Conservation (phyloP, 2,113 vertebrate species). For the Martes martes region DNA sequence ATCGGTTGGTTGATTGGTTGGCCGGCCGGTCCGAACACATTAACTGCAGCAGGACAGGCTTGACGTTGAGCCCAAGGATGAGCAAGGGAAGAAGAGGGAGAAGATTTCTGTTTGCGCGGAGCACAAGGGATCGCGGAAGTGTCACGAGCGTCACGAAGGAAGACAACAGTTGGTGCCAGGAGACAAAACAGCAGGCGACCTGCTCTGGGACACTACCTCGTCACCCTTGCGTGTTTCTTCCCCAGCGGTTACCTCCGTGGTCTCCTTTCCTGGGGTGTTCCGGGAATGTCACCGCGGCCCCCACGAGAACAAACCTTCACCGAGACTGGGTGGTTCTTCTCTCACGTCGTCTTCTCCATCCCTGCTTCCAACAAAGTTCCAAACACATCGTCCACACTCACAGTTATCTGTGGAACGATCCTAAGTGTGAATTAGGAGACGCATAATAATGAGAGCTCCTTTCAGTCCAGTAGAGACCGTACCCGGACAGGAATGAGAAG, state of each 20-base stretch:
- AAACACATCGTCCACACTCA: not conserved
- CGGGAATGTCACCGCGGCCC: accelerated
- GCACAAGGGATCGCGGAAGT: not conserved
- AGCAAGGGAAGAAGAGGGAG: accelerated
- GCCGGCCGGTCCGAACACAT: accelerated
- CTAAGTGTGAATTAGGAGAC: not conserved
- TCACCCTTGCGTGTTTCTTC: not conserved
- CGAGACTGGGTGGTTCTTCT: no score
- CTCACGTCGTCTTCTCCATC: no score
- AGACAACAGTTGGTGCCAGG: no score
- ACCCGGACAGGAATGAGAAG: no score
- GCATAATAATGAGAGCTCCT: not conserved
- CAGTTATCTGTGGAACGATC: accelerated
- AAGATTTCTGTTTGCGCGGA: accelerated
- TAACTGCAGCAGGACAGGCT: accelerated
- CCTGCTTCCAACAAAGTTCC: not conserved
- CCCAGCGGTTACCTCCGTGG: accelerated
- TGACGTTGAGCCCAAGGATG: not conserved
- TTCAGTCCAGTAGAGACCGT: not conserved
- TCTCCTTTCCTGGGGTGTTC: not conserved
- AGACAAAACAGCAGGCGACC: not conserved
- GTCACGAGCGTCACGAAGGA: accelerated
- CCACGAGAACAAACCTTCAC: not conserved
- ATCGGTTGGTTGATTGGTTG: accelerated
- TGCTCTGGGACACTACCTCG: accelerated